Evolutionary conservation across 2,113 vertebrate species (phyloP).

Genomic region (Pangasianodon gigas): DNA sequence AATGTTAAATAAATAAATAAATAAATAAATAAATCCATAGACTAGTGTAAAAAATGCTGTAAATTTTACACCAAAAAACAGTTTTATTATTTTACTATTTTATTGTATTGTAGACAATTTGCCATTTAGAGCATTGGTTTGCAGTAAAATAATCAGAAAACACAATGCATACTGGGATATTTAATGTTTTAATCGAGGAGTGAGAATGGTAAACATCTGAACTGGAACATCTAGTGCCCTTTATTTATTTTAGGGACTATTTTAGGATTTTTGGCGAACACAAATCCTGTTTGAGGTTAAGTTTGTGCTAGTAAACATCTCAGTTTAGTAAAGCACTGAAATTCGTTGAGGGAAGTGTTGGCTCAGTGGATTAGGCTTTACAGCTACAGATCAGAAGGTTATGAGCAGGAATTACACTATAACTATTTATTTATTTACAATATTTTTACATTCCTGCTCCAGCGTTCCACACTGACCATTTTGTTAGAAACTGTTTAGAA

Average conservation of each 20-base stretch:
- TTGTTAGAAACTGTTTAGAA: background rate
- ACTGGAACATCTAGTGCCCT: background rate
- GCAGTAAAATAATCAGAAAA: background rate
- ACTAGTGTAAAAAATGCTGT: background rate
- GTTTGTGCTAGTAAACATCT: background rate
- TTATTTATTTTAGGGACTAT: background rate
- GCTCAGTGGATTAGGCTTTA: background rate
- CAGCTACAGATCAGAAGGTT: background rate
- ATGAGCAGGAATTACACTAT: background rate
- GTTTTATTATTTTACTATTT: background rate
- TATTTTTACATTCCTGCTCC: background rate
- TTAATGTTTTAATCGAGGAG: background rate
- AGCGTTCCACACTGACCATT: background rate
- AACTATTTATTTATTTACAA: background rate
- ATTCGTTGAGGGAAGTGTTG: background rate
- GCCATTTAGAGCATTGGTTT: background rate
- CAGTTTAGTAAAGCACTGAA: background rate
- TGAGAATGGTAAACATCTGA: background rate
- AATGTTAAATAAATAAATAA: background rate
- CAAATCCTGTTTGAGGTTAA: background rate
- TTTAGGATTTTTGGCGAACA: background rate
- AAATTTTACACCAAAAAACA: background rate
- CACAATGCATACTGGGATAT: background rate
- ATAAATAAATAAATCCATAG: background rate
- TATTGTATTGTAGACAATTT: background rate